Percentiles rank a stretch among this genome's conserved stretches.
Evolutionary conservation across 2,888 invertebrate species (phyloP).

Genomic region (Neocrepidodera transversa): DNA sequence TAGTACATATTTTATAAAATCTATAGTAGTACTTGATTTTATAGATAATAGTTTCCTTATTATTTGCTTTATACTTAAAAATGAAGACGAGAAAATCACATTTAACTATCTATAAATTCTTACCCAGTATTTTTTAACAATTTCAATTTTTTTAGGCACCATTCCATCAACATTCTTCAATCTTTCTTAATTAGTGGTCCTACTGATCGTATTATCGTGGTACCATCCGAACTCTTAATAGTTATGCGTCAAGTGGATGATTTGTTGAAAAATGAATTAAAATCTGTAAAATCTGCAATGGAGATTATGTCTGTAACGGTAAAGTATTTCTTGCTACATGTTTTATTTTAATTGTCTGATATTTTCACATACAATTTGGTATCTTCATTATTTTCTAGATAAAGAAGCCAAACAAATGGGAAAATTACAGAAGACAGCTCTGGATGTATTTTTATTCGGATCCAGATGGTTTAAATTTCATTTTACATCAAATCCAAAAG

Average conservation of each 20-base stretch:
- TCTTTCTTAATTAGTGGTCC: conserved; percentile 44
- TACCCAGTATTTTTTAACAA: no score
- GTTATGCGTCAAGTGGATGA: conserved; percentile 40
- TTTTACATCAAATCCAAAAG: conserved; percentile 40
- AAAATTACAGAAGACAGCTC: conserved; percentile 46
- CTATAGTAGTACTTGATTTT: no score
- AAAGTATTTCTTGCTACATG: no score
- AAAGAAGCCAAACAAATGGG: conserved; percentile 45
- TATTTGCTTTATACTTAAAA: no score
- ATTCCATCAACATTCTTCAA: conserved; percentile 38
- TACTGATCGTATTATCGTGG: conserved; percentile 41
- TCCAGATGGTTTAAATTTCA: conserved; percentile 38
- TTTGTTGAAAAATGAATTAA: conserved; percentile 41
- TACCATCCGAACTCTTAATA: conserved; percentile 43
- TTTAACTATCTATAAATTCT: no score
- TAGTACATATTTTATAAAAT: no score
- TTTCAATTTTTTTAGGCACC: no score
- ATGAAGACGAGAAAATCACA: no score
- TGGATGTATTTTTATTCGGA: conserved; percentile 50
- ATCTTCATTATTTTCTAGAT: conserved; percentile 41
- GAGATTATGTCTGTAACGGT: conserved; percentile 37
- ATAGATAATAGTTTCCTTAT: no score
- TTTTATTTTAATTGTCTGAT: no score
- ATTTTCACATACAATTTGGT: conserved; percentile 3
- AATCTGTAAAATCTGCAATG: conserved; percentile 37